These are phyloP conservation scores for Eurystomus glaucurus DNA, from an alignment of 2,797 vertebrate genomes.

Conservation along the genomic window DNA sequence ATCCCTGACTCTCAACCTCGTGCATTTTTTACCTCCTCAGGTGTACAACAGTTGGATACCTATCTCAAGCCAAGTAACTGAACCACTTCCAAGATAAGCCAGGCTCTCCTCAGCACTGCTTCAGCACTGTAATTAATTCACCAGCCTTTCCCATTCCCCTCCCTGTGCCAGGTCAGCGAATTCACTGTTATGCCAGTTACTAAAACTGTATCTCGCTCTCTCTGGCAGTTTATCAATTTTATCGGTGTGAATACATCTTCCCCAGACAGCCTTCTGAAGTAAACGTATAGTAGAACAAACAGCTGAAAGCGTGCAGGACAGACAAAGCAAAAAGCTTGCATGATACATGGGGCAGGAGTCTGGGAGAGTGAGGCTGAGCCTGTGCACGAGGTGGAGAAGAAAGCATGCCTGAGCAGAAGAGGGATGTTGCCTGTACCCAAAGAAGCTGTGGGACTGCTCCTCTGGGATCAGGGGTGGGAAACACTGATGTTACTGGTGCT, in stretches of 20 bases:
- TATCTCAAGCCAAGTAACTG: slow-evolving; percentile 13
- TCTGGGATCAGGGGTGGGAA: not conserved
- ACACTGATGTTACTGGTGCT: not conserved
- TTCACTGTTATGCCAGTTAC: slow-evolving; percentile 46
- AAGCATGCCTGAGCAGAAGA: not conserved
- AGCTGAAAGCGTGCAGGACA: not conserved
- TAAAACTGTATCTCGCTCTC: slow-evolving; percentile 33
- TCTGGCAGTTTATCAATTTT: slow-evolving; percentile 52
- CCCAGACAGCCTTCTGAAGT: not conserved
- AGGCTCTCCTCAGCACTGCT: slow-evolving; percentile 14
- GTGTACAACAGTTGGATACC: not conserved
- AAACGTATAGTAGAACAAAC: slow-evolving; percentile 2
- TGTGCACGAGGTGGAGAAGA: fast-evolving
- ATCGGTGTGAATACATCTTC: not conserved
- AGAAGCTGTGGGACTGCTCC: not conserved
- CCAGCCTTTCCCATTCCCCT: slow-evolving; percentile 3
- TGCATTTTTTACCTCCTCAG: not conserved
- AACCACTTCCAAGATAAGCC: slow-evolving; percentile 30
- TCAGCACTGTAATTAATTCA: slow-evolving; percentile 53
- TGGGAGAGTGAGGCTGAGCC: not conserved
- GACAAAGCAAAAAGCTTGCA: not conserved
- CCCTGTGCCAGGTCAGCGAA: slow-evolving; percentile 41
- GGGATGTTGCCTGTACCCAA: fast-evolving
- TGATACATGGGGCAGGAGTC: not conserved
- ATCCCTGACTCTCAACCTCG: not conserved